phyloP scores from a whole-genome alignment of 1,140 invertebrate genomes.

The Heliconius hermathena region DNA sequence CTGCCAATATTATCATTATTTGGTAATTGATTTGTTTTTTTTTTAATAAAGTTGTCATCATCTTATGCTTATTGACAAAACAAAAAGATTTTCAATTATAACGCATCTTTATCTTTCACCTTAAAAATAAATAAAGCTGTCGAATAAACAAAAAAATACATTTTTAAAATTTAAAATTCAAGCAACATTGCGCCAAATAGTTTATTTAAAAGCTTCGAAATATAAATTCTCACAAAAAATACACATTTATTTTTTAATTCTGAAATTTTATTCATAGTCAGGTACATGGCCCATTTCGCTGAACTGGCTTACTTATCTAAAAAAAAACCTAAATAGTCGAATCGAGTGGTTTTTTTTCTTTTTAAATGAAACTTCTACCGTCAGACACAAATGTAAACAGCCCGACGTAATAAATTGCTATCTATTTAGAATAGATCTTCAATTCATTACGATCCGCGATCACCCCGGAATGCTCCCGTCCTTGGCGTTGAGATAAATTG shows the following conservation, averaged over 20 bases:
- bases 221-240: conserved; percentile 10
- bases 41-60: too few species aligned
- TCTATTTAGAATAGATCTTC: conserved; percentile 31
- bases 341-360: background rate
- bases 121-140: too few species aligned
- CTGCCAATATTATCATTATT: too few species aligned
- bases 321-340: background rate
- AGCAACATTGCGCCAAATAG: too few species aligned
- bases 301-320: background rate
- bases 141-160: too few species aligned
- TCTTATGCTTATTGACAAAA: too few species aligned
- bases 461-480: conserved; percentile 23
- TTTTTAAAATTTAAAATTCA: too few species aligned
- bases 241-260: conserved; percentile 8
- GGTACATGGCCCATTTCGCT: background rate
- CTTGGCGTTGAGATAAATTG: conserved; percentile 21
- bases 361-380: background rate
- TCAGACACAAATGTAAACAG: conserved; percentile 25
- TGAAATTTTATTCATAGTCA: conserved; percentile 6
- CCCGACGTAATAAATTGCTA: conserved; percentile 21
- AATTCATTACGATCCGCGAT: conserved; percentile 27
- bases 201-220: background rate
- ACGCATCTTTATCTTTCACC: too few species aligned
- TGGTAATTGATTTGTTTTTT: too few species aligned
- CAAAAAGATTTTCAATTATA: too few species aligned